Evolutionary conservation across 2,797 vertebrate species (phyloP).

Genomic region (Hyperoplus lanceolatus): DNA sequence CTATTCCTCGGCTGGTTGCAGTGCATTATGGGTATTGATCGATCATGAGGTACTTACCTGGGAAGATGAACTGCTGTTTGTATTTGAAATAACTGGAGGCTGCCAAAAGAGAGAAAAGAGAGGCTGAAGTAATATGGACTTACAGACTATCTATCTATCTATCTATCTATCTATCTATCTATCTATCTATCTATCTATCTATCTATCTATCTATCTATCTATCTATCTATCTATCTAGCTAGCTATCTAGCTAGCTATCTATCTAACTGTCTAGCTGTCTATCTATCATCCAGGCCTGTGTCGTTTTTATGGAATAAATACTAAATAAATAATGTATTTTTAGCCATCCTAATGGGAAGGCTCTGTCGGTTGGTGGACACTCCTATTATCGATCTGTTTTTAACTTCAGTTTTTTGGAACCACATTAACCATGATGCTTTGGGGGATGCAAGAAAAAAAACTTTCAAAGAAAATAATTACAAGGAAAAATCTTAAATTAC

Average conservation of each 20-base stretch:
- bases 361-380: too few species aligned
- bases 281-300: too few species aligned
- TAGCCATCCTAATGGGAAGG: too few species aligned
- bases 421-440: background rate
- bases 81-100: constrained; percentile 99
- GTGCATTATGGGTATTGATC: constrained; percentile 73
- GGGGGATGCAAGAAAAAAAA: background rate
- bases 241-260: too few species aligned
- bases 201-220: too few species aligned
- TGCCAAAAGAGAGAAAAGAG: constrained; percentile 78
- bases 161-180: too few species aligned
- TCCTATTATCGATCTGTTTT: background rate
- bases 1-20: constrained; percentile 37
- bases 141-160: background rate
- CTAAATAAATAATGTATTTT: too few species aligned
- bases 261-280: too few species aligned
- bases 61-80: constrained; percentile 99
- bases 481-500: too few species aligned
- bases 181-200: too few species aligned
- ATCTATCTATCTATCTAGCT: too few species aligned
- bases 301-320: too few species aligned
- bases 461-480: background rate
- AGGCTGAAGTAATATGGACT: constrained; percentile 34
- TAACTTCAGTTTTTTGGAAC: background rate
- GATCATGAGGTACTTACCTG: constrained; percentile 86